These are phyloP conservation scores for Hydrolagus affinis DNA, from an alignment of 2,113 vertebrate genomes.

Conservation along the genomic window DNA sequence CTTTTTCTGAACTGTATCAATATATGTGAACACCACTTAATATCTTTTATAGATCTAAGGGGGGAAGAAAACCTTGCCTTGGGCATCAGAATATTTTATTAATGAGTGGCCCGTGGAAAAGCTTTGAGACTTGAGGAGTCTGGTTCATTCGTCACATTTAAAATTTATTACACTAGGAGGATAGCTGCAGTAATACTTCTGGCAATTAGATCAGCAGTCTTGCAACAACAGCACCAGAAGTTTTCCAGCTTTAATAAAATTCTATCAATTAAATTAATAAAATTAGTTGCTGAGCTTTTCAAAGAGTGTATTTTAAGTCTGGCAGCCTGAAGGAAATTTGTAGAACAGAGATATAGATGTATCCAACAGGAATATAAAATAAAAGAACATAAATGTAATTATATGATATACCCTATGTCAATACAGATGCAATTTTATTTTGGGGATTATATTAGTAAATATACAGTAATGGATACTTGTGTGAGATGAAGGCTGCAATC, in stretches of 20 bases:
- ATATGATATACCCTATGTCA: background rate
- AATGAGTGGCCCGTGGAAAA: background rate
- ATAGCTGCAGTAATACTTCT: background rate
- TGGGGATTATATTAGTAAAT: background rate
- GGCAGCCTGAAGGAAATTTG: background rate
- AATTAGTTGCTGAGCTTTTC: background rate
- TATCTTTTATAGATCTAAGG: constrained; percentile 1
- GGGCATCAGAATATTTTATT: background rate
- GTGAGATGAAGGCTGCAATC: background rate
- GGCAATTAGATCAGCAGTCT: background rate
- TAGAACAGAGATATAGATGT: background rate
- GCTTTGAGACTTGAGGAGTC: background rate
- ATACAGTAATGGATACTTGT: background rate
- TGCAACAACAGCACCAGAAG: background rate
- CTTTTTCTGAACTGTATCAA: too few species aligned
- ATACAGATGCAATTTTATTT: background rate
- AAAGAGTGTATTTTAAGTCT: background rate
- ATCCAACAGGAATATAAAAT: background rate
- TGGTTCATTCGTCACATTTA: background rate
- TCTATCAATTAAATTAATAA: background rate
- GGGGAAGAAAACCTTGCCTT: background rate
- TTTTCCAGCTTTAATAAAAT: background rate
- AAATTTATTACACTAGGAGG: background rate
- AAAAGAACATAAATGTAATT: background rate
- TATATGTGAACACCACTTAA: too few species aligned